Conservation (phyloP, 2,888 invertebrate species). For the Meta bourneti region DNA sequence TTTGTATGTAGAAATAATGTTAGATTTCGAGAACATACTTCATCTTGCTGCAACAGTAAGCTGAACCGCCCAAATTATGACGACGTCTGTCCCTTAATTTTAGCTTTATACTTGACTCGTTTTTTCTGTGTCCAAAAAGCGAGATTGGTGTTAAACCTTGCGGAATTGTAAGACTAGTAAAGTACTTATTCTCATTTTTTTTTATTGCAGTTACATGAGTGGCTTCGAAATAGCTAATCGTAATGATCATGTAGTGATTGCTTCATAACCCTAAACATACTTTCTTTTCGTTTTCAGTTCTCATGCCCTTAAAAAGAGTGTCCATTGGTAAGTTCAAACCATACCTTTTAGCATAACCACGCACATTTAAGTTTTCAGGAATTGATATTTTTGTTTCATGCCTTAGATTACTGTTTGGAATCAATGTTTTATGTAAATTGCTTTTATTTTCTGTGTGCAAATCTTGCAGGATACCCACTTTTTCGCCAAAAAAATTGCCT, state of each 20-base stretch:
- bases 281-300: constrained; percentile 68
- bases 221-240: neutral
- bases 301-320: constrained; percentile 72
- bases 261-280: neutral
- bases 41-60: no score
- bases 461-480: no score
- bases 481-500: no score
- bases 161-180: no score
- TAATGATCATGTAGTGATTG: neutral
- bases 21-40: no score
- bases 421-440: neutral
- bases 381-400: neutral
- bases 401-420: neutral
- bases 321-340: constrained; percentile 65
- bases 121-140: constrained; percentile 1
- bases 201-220: neutral
- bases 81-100: no score
- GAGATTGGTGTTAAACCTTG: no score
- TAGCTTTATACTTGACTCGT: no score
- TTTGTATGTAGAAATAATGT: no score
- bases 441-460: no score
- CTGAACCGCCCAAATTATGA: no score
- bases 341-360: neutral
- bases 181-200: neutral
- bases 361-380: no score